phyloP scores from a whole-genome alignment of 2,113 vertebrate species.

The Pachypanchax playfairii region DNA sequence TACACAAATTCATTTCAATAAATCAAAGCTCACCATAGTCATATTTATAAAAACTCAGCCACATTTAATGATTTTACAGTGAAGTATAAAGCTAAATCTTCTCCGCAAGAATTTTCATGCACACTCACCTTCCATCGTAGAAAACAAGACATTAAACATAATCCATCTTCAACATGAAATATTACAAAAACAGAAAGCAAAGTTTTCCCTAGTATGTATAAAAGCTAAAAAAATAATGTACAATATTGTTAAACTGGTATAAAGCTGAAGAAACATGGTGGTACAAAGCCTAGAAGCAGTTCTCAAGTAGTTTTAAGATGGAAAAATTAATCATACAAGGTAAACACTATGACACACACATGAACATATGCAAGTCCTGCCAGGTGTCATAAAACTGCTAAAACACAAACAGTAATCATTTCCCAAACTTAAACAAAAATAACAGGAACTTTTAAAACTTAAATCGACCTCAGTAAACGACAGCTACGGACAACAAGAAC shows the following conservation, averaged over 20 bases:
- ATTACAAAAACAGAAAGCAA: conserved; percentile 28
- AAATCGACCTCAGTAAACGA: conserved; percentile 7
- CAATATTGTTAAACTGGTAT: conserved; percentile 23
- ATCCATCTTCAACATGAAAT: conserved; percentile 28
- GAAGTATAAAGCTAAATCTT: conserved; percentile 59
- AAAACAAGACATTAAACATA: conserved; percentile 39
- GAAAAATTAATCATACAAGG: conserved; percentile 6
- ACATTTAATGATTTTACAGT: conserved; percentile 74
- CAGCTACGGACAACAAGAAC: conserved; percentile 45
- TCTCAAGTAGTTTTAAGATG: too few relatives aligned
- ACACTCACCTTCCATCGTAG: conserved; percentile 29
- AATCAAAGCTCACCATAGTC: conserved; percentile 50
- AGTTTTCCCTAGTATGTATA: conserved; percentile 21
- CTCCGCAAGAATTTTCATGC: too few relatives aligned
- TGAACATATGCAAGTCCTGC: conserved; percentile 40
- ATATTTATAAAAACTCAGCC: conserved; percentile 57
- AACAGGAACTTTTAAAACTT: not conserved
- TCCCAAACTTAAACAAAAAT: conserved; percentile 21
- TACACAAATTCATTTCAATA: conserved; percentile 11
- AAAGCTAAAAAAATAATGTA: conserved; percentile 32
- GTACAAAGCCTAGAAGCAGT: too few relatives aligned
- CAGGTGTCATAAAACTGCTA: conserved; percentile 22
- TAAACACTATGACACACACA: conserved; percentile 25
- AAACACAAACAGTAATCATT: conserved; percentile 32
- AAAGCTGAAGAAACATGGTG: conserved; percentile 59